These are phyloP conservation scores for Hirudinaria manillensis DNA, from an alignment of 2,888 invertebrate species.

Conservation along the genomic window DNA sequence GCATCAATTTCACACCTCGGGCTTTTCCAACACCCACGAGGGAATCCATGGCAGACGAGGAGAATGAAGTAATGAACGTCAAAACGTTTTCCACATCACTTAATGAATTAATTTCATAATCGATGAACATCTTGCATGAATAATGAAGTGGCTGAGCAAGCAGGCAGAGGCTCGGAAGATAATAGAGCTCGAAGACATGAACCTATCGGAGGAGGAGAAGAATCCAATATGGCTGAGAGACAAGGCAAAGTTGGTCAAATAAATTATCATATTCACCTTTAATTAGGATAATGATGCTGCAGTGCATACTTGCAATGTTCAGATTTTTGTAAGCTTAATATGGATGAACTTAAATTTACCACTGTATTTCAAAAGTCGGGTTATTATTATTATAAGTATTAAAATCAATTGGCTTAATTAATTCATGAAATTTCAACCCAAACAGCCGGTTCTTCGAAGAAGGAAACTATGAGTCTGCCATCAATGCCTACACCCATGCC, in stretches of 20 bases:
- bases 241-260: constrained; percentile 64
- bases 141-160: constrained; percentile 66
- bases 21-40: constrained; percentile 72
- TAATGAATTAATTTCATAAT: too few relatives aligned
- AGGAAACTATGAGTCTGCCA: constrained; percentile 71
- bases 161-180: constrained; percentile 68
- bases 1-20: constrained; percentile 68
- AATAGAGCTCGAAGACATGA: constrained; percentile 64
- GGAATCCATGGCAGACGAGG: constrained; percentile 54
- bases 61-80: constrained; percentile 61
- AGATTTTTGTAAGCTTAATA: too few relatives aligned
- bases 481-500: constrained; percentile 75
- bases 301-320: neutral
- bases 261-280: neutral
- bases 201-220: constrained; percentile 64
- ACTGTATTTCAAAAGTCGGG: too few relatives aligned
- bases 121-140: neutral
- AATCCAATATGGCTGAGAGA: constrained; percentile 75
- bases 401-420: neutral
- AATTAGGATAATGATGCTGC: too few relatives aligned
- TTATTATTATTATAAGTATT: too few relatives aligned
- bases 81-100: neutral
- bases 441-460: constrained; percentile 65
- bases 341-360: too few relatives aligned
- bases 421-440: neutral